These are phyloP conservation scores for Psilanteris sp. DNA, from an alignment of 1,140 invertebrate species.

Conservation along the genomic window DNA sequence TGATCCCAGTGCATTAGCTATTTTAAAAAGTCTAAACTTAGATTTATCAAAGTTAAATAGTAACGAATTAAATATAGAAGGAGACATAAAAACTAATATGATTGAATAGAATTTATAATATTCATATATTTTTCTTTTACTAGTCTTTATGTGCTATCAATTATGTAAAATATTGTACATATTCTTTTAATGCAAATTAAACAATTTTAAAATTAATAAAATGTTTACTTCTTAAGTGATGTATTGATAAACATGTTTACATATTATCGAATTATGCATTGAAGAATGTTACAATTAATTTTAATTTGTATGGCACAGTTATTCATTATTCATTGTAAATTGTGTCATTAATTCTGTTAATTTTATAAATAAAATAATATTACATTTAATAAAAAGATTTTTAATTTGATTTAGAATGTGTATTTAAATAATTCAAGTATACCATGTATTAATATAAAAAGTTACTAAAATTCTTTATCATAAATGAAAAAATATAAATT, in stretches of 20 bases:
- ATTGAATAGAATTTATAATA: slow-evolving; percentile 8
- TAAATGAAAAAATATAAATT: too few relatives aligned
- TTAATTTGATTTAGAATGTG: too few relatives aligned
- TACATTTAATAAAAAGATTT: too few relatives aligned
- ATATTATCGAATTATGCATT: slow-evolving; percentile 9
- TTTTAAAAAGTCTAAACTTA: slow-evolving; percentile 85
- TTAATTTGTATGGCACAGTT: not conserved
- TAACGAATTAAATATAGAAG: not conserved
- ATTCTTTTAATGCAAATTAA: slow-evolving; percentile 15
- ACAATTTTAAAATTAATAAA: not conserved
- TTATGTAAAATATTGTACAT: slow-evolving; percentile 61
- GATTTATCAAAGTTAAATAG: slow-evolving; percentile 1
- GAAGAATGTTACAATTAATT: slow-evolving; percentile 10
- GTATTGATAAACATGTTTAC: not conserved
- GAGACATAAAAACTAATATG: slow-evolving; percentile 7
- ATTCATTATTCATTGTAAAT: slow-evolving; percentile 1
- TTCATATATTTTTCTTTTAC: slow-evolving; percentile 27
- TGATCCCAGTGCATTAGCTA: slow-evolving; percentile 91
- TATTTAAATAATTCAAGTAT: too few relatives aligned
- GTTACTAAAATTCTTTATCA: too few relatives aligned
- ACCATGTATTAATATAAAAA: too few relatives aligned
- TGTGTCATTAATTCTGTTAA: slow-evolving; percentile 8
- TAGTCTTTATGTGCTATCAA: slow-evolving; percentile 8
- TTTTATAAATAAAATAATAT: slow-evolving; percentile 28
- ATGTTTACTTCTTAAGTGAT: slow-evolving; percentile 5